A percentile compares a stretch with the other conserved stretches of the same genome.
Conservation (phyloP, 2,888 invertebrate genomes). For the Spilosoma lubricipeda region DNA sequence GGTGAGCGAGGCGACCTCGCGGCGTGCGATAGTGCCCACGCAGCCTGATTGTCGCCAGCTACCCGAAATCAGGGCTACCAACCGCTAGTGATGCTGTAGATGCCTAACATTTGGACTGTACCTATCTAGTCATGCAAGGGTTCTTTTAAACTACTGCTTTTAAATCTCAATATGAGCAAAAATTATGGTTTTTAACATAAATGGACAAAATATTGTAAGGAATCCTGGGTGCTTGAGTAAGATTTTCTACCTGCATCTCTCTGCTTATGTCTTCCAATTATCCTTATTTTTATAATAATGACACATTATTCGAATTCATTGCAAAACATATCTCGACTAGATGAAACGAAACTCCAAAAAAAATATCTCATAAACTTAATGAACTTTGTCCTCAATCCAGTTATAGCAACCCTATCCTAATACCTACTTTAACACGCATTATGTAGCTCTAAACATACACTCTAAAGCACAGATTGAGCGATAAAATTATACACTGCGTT, state of each 20-base stretch:
- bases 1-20: constrained; percentile 84
- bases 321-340: background rate
- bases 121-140: background rate
- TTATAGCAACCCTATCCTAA: constrained; percentile 41
- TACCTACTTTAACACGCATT: constrained; percentile 34
- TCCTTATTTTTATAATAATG: background rate
- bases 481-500: constrained; percentile 41
- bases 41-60: constrained; percentile 84
- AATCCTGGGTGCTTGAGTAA: background rate
- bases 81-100: background rate
- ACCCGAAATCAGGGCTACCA: constrained; percentile 62
- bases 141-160: background rate
- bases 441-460: constrained; percentile 31
- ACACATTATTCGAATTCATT: background rate
- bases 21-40: constrained; percentile 81
- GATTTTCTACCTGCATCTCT: too few species aligned
- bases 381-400: constrained; percentile 2
- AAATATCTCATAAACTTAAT: background rate
- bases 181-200: background rate
- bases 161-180: background rate
- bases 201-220: background rate
- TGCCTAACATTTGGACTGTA: background rate
- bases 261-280: background rate
- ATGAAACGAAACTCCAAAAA: background rate
- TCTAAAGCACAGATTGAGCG: constrained; percentile 42